These are phyloP conservation scores for Ametastegia equiseti DNA, from an alignment of 2,888 invertebrate genomes.

Conservation along the genomic window DNA sequence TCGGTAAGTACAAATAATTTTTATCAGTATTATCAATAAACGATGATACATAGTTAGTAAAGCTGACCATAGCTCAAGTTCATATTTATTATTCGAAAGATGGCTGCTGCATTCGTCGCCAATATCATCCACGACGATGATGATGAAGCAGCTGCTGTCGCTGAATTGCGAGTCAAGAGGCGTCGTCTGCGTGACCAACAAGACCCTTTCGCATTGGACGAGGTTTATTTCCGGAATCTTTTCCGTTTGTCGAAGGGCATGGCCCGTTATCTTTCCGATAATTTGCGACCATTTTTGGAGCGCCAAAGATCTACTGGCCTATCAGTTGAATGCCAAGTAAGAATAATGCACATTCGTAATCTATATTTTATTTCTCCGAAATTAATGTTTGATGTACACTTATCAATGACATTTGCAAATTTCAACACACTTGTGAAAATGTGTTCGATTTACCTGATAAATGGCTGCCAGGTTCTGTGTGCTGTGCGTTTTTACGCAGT, in stretches of 20 bases:
- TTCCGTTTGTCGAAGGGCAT: not conserved
- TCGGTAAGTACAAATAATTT: not conserved
- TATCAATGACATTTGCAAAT: not conserved
- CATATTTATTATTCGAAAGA: not conserved
- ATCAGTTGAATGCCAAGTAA: not conserved
- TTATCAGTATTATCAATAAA: not conserved
- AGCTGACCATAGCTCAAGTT: not conserved
- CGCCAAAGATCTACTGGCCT: not conserved
- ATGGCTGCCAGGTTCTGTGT: conserved; percentile 23
- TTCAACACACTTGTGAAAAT: not conserved
- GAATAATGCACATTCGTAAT: not conserved
- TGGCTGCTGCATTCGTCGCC: not conserved
- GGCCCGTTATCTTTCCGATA: not conserved
- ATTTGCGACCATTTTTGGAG: not conserved
- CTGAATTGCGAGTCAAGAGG: not conserved
- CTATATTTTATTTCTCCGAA: not conserved
- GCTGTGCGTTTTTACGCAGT: conserved; percentile 50
- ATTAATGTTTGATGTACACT: not conserved
- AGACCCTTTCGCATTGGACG: not conserved
- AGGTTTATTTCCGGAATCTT: not conserved
- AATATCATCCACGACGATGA: not conserved
- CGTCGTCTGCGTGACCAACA: not conserved
- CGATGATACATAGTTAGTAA: not conserved
- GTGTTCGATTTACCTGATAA: not conserved
- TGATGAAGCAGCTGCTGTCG: not conserved